Evolutionary conservation across 2,888 invertebrate species (phyloP), one percentile per base, ranked within the genome.

Genomic region (Nesidiocoris tenuis): DNA sequence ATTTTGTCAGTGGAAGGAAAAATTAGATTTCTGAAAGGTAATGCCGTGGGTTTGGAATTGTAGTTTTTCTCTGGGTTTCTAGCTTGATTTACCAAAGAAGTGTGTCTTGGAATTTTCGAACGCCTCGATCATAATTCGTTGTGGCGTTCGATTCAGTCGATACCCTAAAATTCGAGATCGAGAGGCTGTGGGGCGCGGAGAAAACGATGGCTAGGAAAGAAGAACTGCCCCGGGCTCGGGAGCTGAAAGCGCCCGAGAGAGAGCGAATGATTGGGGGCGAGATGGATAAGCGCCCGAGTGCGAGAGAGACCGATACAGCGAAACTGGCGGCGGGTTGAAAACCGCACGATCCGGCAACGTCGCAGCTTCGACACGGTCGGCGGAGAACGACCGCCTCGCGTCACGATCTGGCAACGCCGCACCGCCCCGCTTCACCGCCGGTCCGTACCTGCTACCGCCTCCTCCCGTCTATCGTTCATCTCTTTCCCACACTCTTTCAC

Each of bases 351-450:
- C 24, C 19, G 64, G 24, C 24, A 24, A 24, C n/a, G n/a, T n/a
- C 24, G 64, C 23, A 2, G 64, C 76, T 78, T 76, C 76, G 74
- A 74, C 67, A 74, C 64, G 67, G 74, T 76, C 75, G 70, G 66
- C 76, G 74, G 72, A 72, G 74, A 19, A 65, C 39, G 39, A 12
- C 39, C 39, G 39, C 39, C 39, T 39, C 39, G 39, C 39, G 39
- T 7, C 74, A 59, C 78, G 76, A 77, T 64, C 75, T 76, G 83
- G 81, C 83, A 83, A 78, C 79, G 70, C 75, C 23, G 79, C 63
- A 55, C 59, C 77, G n/a, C 22, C 64, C 59, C 77, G n/a, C 22
- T 21, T 64, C 22, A 21, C 22, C 64, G 16, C 19, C 64, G 5
- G 7, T 59, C 64, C 9, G 3, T 17, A 64, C 22, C 64, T n/a